These are phyloP conservation scores for Carassius auratus DNA, from an alignment of 2,113 vertebrate genomes.

Conservation along the genomic window DNA sequence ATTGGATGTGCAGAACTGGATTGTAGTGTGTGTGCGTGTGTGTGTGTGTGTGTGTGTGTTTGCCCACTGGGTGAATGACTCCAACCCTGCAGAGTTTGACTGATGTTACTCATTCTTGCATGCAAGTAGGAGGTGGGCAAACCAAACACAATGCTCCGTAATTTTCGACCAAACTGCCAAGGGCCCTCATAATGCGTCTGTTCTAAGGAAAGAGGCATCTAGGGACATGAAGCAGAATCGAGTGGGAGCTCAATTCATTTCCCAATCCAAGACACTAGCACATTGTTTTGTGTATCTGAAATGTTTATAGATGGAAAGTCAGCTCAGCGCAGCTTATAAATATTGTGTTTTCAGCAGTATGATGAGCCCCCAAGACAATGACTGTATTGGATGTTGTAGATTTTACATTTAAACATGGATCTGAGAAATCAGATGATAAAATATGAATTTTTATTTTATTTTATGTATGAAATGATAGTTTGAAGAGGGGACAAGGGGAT, in stretches of 20 bases:
- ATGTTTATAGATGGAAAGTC: conserved; percentile 28
- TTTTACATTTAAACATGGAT: conserved; percentile 23
- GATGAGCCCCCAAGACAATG: conserved; percentile 23
- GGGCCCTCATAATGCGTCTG: neutral
- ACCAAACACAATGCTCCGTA: conserved; percentile 29
- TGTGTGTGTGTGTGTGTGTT: neutral
- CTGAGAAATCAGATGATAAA: conserved; percentile 1
- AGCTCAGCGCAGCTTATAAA: conserved; percentile 25
- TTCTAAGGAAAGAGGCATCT: conserved; percentile 31
- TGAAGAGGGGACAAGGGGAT: neutral
- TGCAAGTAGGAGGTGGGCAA: conserved; percentile 37
- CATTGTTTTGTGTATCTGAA: conserved; percentile 38
- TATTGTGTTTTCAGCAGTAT: conserved; percentile 27
- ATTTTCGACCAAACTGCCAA: conserved; percentile 39
- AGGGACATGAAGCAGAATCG: conserved; percentile 23
- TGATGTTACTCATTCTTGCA: conserved; percentile 43
- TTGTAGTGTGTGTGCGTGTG: neutral
- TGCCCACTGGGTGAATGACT: conserved; percentile 21
- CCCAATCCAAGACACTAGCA: neutral
- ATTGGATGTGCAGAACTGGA: neutral
- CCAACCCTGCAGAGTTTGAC: conserved; percentile 42
- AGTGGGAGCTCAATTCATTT: conserved; percentile 40
- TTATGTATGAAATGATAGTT: neutral
- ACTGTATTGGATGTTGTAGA: conserved; percentile 22
- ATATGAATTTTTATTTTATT: neutral